Evolutionary conservation across 2,888 invertebrate species (phyloP).

Genomic region (Caenorhabditis virilis): DNA sequence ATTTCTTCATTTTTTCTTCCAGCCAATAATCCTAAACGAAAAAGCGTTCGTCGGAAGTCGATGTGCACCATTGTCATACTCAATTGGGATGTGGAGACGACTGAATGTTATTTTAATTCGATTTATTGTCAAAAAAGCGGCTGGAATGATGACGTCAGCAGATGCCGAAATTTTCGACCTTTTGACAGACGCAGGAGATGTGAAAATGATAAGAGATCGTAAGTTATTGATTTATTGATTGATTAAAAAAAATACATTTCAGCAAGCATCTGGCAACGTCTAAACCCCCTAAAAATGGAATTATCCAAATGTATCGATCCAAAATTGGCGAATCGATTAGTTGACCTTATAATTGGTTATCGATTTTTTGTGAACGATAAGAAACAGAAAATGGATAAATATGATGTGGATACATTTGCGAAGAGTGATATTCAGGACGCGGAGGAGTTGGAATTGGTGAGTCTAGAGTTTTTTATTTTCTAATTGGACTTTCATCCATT

Average conservation of each 20-base stretch:
- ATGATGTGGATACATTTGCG: slow-evolving; percentile 8
- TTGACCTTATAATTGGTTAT: slow-evolving; percentile 30
- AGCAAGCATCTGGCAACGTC: slow-evolving; percentile 27
- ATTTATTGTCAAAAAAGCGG: slow-evolving; percentile 30
- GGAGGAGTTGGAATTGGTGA: slow-evolving; percentile 22
- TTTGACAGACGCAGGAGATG: slow-evolving; percentile 21
- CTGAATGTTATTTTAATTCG: slow-evolving; percentile 20
- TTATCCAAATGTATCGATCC: slow-evolving; percentile 18
- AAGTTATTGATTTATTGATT: slow-evolving; percentile 4
- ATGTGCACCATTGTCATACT: slow-evolving; percentile 14
- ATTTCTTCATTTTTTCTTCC: no score
- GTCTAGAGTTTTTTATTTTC: no score
- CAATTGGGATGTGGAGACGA: slow-evolving; percentile 24
- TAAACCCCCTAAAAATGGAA: slow-evolving; percentile 28
- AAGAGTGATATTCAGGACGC: slow-evolving; percentile 27
- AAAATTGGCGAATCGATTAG: slow-evolving; percentile 19
- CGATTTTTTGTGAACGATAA: slow-evolving; percentile 33
- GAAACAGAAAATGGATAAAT: slow-evolving; percentile 13
- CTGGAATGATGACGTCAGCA: slow-evolving; percentile 28
- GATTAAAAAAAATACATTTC: no score
- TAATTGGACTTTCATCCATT: no score
- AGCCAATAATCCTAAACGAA: slow-evolving; percentile 29
- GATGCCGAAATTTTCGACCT: slow-evolving; percentile 31
- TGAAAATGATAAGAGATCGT: slow-evolving; percentile 19
- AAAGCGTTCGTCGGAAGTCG: slow-evolving; percentile 25